Evolutionary conservation across 1,140 invertebrate species (phyloP), one percentile per base, ranked within the genome.

Genomic region (Marisa cornuarietis): DNA sequence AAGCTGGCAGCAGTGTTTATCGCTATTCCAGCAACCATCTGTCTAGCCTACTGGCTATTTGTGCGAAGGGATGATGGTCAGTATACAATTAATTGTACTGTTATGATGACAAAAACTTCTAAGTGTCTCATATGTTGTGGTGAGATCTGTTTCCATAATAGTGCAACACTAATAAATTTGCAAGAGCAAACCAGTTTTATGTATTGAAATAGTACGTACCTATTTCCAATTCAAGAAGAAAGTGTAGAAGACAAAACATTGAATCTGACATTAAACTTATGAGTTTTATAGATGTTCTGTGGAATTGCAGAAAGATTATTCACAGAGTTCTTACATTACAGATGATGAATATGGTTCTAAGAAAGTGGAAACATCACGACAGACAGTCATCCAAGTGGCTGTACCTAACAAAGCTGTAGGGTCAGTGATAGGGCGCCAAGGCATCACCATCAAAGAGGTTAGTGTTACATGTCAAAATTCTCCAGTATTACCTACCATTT

Each of bases 381-480:
- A 89, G 68, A 89, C 88, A 20, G 82, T 87, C 18, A 87, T 90
- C 65, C 87, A 90, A 72, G 80, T 90, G 4, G 80, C 83, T 31
- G 85, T 90, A 18, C 89, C 88, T 14, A 71, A 80, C 3, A 84
- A 86, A 76, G 85, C 81, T 63, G 86, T 87, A n/a, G 87, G 88
- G 7, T 73, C 82, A n/a, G 72, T 90, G 26, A 90, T 90, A 58
- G 89, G 89, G 22, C 71, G 84, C 58, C 85, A 87, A 80, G 89
- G 89, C 14, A 79, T 83, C 52, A 83, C 71, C 20, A 89, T 90
- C 20, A 90, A 90, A 82, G 72, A 89, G 85, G 89, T 88, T 76
- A 72, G 51, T 76, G 52, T 18, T 22, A 49, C 6, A 42, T 68
- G 24, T 42, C 49, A 16, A 4, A 31, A 1, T 26, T 58, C 16